A percentile compares a stretch with the other conserved stretches of the same genome.
These are phyloP conservation scores for Babylonia areolata DNA, from an alignment of 1,140 invertebrate genomes.

Conservation along the genomic window DNA sequence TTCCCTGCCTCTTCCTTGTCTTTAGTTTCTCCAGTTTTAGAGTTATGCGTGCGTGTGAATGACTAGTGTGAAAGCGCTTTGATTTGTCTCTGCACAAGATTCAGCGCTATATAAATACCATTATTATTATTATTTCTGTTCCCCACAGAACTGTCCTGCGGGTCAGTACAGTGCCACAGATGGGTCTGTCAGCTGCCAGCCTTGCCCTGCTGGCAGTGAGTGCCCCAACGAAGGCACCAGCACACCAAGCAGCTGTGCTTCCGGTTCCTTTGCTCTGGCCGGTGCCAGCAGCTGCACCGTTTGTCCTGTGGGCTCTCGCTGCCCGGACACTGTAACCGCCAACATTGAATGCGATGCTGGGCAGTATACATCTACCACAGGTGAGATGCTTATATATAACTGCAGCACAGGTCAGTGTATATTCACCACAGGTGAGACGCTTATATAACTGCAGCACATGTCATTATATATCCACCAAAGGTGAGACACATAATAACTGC, in stretches of 20 bases:
- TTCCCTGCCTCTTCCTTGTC: no score
- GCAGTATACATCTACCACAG: slow-evolving; percentile 57
- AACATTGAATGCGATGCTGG: slow-evolving; percentile 58
- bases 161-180: slow-evolving; percentile 57
- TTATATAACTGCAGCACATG: no score
- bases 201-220: slow-evolving; percentile 62
- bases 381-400: slow-evolving; percentile 41
- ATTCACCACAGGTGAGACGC: no score
- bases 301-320: slow-evolving; percentile 65
- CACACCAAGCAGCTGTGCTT: slow-evolving; percentile 53
- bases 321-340: slow-evolving; percentile 38
- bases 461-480: no score
- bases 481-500: no score
- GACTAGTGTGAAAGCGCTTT: no score
- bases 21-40: no score
- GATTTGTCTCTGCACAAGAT: no score
- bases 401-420: no score
- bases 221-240: slow-evolving; percentile 57
- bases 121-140: no score
- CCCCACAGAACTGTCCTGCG: slow-evolving; percentile 60
- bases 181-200: slow-evolving; percentile 55
- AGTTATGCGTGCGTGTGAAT: no score
- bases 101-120: no score
- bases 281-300: slow-evolving; percentile 56
- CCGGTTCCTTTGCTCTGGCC: slow-evolving; percentile 56